Evolutionary conservation across 2,113 vertebrate genomes (phyloP), one percentile per base, ranked within the genome.

Genomic region (Ploceus nigricollis): DNA sequence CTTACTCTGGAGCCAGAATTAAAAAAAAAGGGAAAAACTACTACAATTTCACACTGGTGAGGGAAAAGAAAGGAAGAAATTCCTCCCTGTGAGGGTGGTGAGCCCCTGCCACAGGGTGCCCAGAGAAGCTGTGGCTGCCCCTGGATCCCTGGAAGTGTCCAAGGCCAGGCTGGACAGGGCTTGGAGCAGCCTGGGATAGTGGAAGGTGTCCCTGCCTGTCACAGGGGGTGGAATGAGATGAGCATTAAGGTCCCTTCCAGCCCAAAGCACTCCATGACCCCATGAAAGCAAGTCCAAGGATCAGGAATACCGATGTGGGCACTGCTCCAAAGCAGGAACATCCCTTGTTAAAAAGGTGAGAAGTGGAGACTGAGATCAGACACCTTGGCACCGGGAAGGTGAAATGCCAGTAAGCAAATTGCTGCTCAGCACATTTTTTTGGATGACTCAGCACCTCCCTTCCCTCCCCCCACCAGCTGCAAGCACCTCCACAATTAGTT

Each of bases 251-350:
- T 35, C 61, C 45, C 25, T 68, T 31, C n/a, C n/a, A 60, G 25
- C 21, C 40, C 39, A 47, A 66, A 47, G 2, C 9, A 31, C 25
- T 47, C 68, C 22, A 45, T 19, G 17, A 31, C 25, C 40, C 68
- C 22, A 45, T 19, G 17, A 31, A 37, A 77, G 58, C 47, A 22
- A 22, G 0, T 15, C 14, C 8, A 4, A 2, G 2, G 57, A 24
- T 3, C 51, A 37, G 64, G 54, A 72, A 47, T 1, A 15, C 25
- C 0, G 1, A 7, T 0, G 25, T 4, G 39, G 40, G 37, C 2
- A 2, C 47, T 9, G 10, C 51, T 47, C 7, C 2, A 14, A 23
- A 68, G 65, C 0, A 10, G 60, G 35, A 7, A 8, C 15, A 6
- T 17, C 42, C 51, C 63, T 24, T 0, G 1, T 13, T 8, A 3